Conservation (phyloP, 2,888 invertebrate species). For the Parapristionchus giblindavisi region DNA sequence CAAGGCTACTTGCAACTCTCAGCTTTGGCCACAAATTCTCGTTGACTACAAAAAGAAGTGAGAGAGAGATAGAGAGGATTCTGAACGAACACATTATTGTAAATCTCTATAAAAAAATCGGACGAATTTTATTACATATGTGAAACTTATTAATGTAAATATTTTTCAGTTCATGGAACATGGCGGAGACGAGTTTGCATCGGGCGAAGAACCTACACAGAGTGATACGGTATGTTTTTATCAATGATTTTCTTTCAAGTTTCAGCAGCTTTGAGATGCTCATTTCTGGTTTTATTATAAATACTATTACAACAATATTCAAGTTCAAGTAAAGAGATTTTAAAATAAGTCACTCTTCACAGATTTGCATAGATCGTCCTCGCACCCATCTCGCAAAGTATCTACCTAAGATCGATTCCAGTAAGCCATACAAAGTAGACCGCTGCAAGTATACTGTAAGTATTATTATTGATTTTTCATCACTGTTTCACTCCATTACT, state of each 20-base stretch:
- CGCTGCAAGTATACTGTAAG: conserved; percentile 56
- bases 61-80: background rate
- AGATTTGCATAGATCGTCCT: conserved; percentile 32
- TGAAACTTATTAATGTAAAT: background rate
- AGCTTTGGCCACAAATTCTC: background rate
- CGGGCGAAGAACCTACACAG: conserved; percentile 1
- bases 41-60: too few relatives aligned
- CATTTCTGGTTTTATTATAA: background rate
- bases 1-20: background rate
- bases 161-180: conserved; percentile 25
- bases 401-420: conserved; percentile 43
- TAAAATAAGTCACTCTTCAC: background rate
- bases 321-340: too few relatives aligned
- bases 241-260: background rate
- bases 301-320: background rate
- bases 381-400: conserved; percentile 43
- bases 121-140: background rate
- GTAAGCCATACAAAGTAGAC: conserved; percentile 43
- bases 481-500: background rate
- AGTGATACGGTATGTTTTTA: conserved; percentile 3
- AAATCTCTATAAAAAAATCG: too few relatives aligned
- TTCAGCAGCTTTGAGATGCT: background rate
- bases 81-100: too few relatives aligned
- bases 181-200: conserved; percentile 16
- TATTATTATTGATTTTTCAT: background rate